These are phyloP conservation scores for Marronus borbonicus DNA, from an alignment of 2,888 invertebrate species.

Conservation along the genomic window DNA sequence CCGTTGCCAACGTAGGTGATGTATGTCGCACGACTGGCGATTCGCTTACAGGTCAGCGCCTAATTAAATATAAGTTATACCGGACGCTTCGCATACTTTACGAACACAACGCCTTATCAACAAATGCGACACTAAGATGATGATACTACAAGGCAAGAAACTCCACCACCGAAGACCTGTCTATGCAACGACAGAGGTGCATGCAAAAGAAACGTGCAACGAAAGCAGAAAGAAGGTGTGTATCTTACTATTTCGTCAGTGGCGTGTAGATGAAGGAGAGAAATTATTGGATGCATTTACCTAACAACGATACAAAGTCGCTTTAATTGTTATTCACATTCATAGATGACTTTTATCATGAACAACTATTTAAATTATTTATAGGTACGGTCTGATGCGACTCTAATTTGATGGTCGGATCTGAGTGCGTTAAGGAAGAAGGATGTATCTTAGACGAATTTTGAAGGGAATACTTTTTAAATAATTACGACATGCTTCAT, in stretches of 20 bases:
- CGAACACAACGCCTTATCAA: conserved; percentile 62
- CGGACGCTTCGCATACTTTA: conserved; percentile 64
- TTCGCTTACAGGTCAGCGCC: conserved; percentile 65
- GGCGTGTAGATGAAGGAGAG: neutral
- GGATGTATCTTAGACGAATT: no score
- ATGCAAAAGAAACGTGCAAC: neutral
- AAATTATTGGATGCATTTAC: no score
- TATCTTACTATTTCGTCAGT: neutral
- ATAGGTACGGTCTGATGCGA: no score
- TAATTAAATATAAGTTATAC: conserved; percentile 68
- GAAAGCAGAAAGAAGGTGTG: neutral
- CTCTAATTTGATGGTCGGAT: no score
- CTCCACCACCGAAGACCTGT: neutral
- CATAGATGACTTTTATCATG: no score
- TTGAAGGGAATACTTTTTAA: no score
- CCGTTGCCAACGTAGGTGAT: conserved; percentile 60
- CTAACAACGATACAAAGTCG: no score
- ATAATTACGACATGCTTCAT: no score
- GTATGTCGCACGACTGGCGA: conserved; percentile 63
- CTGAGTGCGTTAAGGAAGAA: no score
- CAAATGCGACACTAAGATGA: conserved; percentile 44
- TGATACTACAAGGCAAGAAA: conserved; percentile 37
- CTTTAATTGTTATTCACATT: no score
- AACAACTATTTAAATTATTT: no score
- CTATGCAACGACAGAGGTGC: neutral